Evolutionary conservation across 1,140 invertebrate species (phyloP), one percentile per base, ranked within the genome.

Genomic region (Pseudachorutes palmiensis): DNA sequence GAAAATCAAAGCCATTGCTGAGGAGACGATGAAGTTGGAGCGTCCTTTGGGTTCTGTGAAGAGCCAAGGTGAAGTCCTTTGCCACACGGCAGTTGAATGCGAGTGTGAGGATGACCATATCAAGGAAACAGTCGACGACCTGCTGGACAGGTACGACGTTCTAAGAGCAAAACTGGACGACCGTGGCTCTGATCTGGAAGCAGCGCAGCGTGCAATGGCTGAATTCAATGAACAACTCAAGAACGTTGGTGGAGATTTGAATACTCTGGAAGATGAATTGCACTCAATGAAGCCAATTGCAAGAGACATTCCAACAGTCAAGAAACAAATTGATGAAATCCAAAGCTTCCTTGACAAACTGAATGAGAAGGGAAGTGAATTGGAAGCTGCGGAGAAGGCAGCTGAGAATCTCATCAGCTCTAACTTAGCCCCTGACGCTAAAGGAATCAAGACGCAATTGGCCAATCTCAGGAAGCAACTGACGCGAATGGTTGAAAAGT

Each of bases 211-310:
- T 16, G 91, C 89, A 24, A 86, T 92, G 33, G 86, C 88, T 22
- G 88, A 89, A 71, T 94, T 94, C 78, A 91, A 89, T 67, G 90
- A 92, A 57, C 86, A 90, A 78, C 85, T 92, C 1, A 94, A 93
- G 77, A 80, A 75, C 9, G 81, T 94, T 1, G 84, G 83, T 41
- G 82, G 86, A 67, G 88, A 94, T 77, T 77, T 97, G 0, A 83
- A 85, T 2, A 83, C 84, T 48, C 76, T 97, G 19, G 94, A 97
- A 76, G 84, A 87, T 45, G 90, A 94, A 75, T 78, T 97, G 9
- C 90, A 94, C 74, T 79, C 80, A 1, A 89, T 95, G 83, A 87
- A 87, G 74, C 86, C 93, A 1, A 85, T 92, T 0, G 92, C 86
- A 3, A 82, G 94, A 26, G 93, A 97, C 75, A 83, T 94, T 26